Evolutionary conservation across 2,888 invertebrate genomes (phyloP).

Genomic region (Harpagoxenus sublaevis): DNA sequence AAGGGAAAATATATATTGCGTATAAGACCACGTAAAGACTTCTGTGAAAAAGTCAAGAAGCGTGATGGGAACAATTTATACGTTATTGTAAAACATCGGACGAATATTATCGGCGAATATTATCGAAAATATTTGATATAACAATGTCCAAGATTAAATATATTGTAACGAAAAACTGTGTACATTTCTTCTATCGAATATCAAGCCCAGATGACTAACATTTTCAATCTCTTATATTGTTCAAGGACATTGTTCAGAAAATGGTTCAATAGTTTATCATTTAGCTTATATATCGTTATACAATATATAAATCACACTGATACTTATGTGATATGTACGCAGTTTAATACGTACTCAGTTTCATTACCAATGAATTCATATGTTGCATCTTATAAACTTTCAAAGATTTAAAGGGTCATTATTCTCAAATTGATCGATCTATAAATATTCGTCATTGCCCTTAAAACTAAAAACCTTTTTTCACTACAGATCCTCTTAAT

Average conservation of each 20-base stretch:
- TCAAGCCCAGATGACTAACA: background rate
- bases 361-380: background rate
- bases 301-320: background rate
- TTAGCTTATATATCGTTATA: background rate
- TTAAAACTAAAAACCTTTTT: background rate
- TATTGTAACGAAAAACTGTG: background rate
- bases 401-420: background rate
- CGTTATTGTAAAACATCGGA: background rate
- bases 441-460: background rate
- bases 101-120: background rate
- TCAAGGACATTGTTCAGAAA: background rate
- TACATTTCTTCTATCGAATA: background rate
- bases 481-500: background rate
- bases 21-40: slow-evolving; percentile 49
- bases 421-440: background rate
- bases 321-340: background rate
- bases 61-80: background rate
- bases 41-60: background rate
- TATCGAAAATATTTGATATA: background rate
- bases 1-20: slow-evolving; percentile 80
- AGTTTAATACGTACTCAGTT: background rate
- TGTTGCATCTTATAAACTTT: background rate
- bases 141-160: background rate
- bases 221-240: background rate
- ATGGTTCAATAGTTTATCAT: background rate